phyloP scores from a whole-genome alignment of 2,797 vertebrate genomes.

The Sebastolobus altivelis region DNA sequence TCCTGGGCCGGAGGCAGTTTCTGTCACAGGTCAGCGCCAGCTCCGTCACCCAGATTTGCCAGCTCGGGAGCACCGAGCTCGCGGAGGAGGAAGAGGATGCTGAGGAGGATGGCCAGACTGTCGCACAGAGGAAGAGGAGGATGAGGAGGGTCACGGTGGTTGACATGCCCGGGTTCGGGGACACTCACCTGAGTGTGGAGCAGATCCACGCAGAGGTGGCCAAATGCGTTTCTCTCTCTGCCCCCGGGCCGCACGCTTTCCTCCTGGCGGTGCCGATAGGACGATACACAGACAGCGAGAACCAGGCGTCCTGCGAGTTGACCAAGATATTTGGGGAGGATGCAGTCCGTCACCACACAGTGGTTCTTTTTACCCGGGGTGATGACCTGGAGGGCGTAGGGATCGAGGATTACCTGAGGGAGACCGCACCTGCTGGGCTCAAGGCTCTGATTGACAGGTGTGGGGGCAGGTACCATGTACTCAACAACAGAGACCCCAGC shows the following conservation, averaged over 20 bases:
- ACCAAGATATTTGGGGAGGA: slow-evolving; percentile 78
- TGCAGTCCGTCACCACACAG: slow-evolving; percentile 74
- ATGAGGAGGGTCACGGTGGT: slow-evolving; percentile 75
- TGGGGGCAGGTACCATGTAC: slow-evolving; percentile 81
- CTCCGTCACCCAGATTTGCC: slow-evolving; percentile 81
- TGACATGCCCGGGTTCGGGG: slow-evolving; percentile 86
- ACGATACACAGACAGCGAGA: slow-evolving; percentile 82
- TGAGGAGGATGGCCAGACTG: background rate
- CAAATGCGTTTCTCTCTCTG: slow-evolving; percentile 81
- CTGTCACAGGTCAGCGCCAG: slow-evolving; percentile 77
- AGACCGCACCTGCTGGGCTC: slow-evolving; percentile 71
- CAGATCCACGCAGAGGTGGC: slow-evolving; percentile 79
- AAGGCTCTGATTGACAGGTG: slow-evolving; percentile 78
- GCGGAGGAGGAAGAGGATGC: slow-evolving; percentile 35
- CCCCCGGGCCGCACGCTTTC: slow-evolving; percentile 87
- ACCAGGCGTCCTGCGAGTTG: slow-evolving; percentile 67
- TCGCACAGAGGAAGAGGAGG: slow-evolving; percentile 40
- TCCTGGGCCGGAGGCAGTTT: slow-evolving; percentile 80
- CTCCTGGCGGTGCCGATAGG: slow-evolving; percentile 87
- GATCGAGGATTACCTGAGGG: slow-evolving; percentile 75
- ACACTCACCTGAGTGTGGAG: slow-evolving; percentile 76
- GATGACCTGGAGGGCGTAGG: slow-evolving; percentile 78
- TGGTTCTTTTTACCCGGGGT: slow-evolving; percentile 84
- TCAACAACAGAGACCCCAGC: slow-evolving; percentile 80
- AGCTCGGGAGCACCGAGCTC: slow-evolving; percentile 64